These are phyloP conservation scores for Alosa sapidissima DNA, from an alignment of 2,797 vertebrate genomes.

Conservation along the genomic window DNA sequence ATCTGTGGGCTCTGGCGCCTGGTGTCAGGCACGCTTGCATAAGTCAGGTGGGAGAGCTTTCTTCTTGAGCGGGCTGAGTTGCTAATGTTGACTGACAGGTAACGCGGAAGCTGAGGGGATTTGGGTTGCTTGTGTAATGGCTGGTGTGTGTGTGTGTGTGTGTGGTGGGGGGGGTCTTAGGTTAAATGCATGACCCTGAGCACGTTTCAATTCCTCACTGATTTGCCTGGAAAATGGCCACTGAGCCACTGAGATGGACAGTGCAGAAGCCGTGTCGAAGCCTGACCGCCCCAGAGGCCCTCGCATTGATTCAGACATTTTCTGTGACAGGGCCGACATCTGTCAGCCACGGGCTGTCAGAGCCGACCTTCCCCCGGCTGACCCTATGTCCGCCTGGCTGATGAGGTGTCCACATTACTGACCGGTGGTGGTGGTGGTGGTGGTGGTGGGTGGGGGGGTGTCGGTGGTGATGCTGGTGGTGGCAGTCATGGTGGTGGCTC, in stretches of 20 bases:
- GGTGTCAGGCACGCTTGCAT: not conserved
- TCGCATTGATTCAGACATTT: conserved; percentile 21
- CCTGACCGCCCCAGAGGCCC: not conserved
- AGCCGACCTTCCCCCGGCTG: not conserved
- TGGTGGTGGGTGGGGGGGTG: not conserved
- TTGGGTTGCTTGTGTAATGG: not conserved
- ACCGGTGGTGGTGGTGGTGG: not conserved
- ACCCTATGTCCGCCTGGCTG: not conserved
- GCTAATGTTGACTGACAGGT: not conserved
- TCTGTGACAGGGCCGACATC: conserved; percentile 3
- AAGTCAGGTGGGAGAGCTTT: not conserved
- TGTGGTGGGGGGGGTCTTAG: not conserved
- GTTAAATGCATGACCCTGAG: not conserved
- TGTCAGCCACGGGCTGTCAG: conserved; percentile 9
- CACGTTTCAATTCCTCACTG: not conserved
- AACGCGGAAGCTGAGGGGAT: not conserved
- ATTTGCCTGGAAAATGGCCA: no score
- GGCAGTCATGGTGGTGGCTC: not conserved
- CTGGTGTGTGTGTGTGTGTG: not conserved
- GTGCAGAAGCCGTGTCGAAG: not conserved
- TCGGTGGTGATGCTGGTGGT: not conserved
- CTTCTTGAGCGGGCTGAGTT: not conserved
- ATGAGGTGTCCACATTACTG: not conserved
- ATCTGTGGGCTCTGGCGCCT: not conserved
- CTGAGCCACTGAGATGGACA: not conserved